A percentile compares a stretch with the other conserved stretches of the same genome.
Evolutionary conservation across 1,140 invertebrate species (phyloP).

Genomic region (Dryas iulia): DNA sequence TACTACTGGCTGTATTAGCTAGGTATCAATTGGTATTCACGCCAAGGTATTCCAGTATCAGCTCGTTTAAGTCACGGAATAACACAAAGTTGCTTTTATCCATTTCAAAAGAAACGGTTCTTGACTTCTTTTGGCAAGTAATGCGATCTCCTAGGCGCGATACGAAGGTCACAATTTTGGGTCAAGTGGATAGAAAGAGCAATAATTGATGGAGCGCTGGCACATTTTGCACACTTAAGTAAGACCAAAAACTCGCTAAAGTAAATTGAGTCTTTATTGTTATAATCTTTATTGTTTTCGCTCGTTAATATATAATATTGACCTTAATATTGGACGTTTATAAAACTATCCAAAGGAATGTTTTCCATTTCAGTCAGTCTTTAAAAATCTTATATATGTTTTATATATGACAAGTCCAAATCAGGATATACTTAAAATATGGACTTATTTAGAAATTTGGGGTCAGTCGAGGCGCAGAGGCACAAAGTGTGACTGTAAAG

Average conservation of each 20-base stretch:
- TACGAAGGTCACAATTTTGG: slow-evolving; percentile 17
- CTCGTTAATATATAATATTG: background rate
- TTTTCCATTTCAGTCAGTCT: no score
- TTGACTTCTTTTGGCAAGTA: slow-evolving; percentile 12
- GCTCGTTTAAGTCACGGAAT: background rate
- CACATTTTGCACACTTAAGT: slow-evolving; percentile 4
- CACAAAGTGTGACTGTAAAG: no score
- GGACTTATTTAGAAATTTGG: no score
- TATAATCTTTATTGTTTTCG: background rate
- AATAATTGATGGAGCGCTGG: slow-evolving; percentile 8
- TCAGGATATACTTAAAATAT: no score
- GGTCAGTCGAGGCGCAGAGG: no score
- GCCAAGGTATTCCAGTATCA: background rate
- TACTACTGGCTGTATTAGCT: background rate
- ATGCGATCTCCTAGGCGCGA: slow-evolving; percentile 10
- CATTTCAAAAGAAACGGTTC: background rate
- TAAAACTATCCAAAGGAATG: no score
- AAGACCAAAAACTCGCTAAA: background rate
- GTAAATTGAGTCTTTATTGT: background rate
- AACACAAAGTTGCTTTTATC: slow-evolving; percentile 2
- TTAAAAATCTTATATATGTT: no score
- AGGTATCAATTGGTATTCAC: background rate
- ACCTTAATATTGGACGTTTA: no score
- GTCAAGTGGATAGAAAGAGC: slow-evolving; percentile 12
- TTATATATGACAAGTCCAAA: no score